Evolutionary conservation across 1,140 invertebrate species (phyloP).

Genomic region (Gryllus bimaculatus): DNA sequence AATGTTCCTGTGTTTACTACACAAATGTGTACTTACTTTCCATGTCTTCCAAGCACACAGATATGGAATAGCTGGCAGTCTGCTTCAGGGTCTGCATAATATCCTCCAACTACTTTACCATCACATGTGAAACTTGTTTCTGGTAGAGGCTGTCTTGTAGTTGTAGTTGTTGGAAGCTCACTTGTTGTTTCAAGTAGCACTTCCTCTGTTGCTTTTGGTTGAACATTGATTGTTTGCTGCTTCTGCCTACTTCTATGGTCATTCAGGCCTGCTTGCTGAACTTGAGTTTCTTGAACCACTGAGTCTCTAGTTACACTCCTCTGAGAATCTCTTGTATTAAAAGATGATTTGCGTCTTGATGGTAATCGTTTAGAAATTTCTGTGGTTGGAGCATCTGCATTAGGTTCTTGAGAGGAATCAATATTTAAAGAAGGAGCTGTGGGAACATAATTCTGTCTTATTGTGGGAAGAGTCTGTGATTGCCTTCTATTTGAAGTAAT

Average conservation of each 20-base stretch:
- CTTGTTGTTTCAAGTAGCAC: background rate
- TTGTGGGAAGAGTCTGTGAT: background rate
- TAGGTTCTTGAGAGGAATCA: background rate
- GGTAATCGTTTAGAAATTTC: background rate
- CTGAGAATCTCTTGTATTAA: too few species aligned
- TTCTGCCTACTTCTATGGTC: background rate
- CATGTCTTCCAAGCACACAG: constrained; percentile 29
- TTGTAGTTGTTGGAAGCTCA: background rate
- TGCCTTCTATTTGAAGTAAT: background rate
- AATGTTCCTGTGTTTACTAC: background rate
- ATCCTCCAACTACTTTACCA: constrained; percentile 47
- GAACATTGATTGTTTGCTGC: background rate
- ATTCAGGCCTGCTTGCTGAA: background rate
- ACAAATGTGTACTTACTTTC: constrained; percentile 25
- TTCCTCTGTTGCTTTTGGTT: background rate
- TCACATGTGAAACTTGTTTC: constrained; percentile 47
- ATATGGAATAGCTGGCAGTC: constrained; percentile 42
- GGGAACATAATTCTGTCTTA: background rate
- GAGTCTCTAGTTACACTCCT: background rate
- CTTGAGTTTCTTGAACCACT: background rate
- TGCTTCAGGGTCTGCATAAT: constrained; percentile 48
- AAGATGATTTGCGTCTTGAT: background rate
- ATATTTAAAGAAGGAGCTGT: background rate
- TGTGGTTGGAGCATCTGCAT: background rate
- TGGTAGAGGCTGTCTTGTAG: constrained; percentile 29